Evolutionary conservation across 1,140 invertebrate species (phyloP).

Genomic region (Himalopsyche phryganea): DNA sequence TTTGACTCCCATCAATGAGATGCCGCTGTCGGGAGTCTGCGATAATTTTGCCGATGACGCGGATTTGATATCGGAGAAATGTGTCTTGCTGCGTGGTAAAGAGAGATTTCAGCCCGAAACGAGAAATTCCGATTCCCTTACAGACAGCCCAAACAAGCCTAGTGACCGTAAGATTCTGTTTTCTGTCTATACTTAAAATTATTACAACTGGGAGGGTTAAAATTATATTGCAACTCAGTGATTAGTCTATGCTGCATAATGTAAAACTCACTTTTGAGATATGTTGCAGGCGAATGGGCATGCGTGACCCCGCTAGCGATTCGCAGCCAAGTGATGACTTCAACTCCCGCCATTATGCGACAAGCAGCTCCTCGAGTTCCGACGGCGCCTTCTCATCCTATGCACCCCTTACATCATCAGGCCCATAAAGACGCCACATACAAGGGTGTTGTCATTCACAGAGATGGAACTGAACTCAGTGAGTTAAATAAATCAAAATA

Average conservation of each 20-base stretch:
- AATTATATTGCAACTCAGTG: no score
- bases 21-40: conserved; percentile 44
- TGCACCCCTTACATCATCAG: conserved; percentile 35
- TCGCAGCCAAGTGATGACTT: conserved; percentile 42
- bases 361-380: conserved; percentile 20
- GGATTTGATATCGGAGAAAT: conserved; percentile 23
- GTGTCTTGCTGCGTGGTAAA: conserved; percentile 13
- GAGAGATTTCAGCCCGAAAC: conserved; percentile 26
- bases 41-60: conserved; percentile 25
- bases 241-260: no score
- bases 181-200: no score
- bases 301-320: conserved; percentile 21
- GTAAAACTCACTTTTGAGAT: no score
- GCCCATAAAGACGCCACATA: conserved; percentile 45
- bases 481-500: conserved; percentile 30
- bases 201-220: no score
- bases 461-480: conserved; percentile 50
- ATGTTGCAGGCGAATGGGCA: conserved; percentile 28
- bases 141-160: conserved; percentile 22
- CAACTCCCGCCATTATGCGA: conserved; percentile 40
- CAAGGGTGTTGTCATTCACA: conserved; percentile 44
- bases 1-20: conserved; percentile 51
- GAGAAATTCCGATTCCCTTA: conserved; percentile 19
- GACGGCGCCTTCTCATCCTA: conserved; percentile 23
- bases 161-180: conserved; percentile 27